Evolutionary conservation across 2,113 vertebrate genomes (phyloP), one percentile per base, ranked within the genome.

Genomic region (Brachyhypopomus gauderio): DNA sequence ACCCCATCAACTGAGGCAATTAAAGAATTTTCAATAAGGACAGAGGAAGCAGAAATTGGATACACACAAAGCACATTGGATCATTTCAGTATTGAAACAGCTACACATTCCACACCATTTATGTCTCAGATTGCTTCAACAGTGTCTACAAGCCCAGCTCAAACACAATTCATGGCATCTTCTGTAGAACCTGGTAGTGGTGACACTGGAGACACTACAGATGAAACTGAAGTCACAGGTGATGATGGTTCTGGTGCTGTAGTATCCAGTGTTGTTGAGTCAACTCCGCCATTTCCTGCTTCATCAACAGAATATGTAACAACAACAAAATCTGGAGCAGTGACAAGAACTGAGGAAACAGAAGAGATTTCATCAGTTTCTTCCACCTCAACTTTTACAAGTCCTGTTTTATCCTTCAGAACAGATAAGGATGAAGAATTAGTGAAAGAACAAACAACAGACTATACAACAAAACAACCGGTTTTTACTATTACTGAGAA

Each of bases 31-130:
- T 36, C 20, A 63, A 79, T 85, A 17, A 70, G 75, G 52, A 91
- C 90, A 55, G 90, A 91, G 77, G 89, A 92, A 62, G 83, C 85
- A 60, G 90, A 93, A 84, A 85, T 45, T 56, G 78, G 84, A 73
- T 85, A 89, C 20, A 59, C 67, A 45, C 63, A 77, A 60, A 56
- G 48, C 22, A 81, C 79, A 14, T 25, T 67, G 30, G 70, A 72
- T 25, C 45, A 38, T 19, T 71, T 77, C 59, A 63, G n/a, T 70
- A 72, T 20, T 55, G 70, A 77, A 80, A 72, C 62, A 6, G 17
- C 71, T n/a, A 79, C 82, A 30, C 19, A 27, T 36, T 52, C 67
- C 45, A 72, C 69, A 75, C 11, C 62, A 71, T 72, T 67, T 19
- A 12, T 27, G 22, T n/a, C 36, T 41, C 36, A 80, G 27, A 45